phyloP scores from a whole-genome alignment of 2,797 vertebrate genomes.

The Psittacula echo region DNA sequence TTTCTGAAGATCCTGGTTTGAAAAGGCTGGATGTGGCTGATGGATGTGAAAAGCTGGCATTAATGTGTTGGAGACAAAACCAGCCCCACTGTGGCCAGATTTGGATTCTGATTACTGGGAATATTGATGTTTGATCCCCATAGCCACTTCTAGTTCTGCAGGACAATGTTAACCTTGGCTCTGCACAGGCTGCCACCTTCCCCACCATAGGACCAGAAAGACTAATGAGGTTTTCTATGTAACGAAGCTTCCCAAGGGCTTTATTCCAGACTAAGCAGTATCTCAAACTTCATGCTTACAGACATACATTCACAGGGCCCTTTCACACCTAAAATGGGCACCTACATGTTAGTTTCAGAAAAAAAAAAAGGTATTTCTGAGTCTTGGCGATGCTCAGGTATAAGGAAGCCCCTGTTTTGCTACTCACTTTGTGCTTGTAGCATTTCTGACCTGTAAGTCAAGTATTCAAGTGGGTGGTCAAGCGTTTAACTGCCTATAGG shows the following conservation, averaged over 20 bases:
- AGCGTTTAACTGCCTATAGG: not conserved
- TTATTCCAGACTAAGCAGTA: not conserved
- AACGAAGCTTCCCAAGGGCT: not conserved
- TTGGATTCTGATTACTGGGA: not conserved
- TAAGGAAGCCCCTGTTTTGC: not conserved
- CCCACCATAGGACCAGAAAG: not conserved
- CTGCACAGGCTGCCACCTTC: not conserved
- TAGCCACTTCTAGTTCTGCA: not conserved
- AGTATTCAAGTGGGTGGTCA: not conserved
- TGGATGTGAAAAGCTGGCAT: not conserved
- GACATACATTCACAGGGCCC: not conserved
- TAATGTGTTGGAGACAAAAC: not conserved
- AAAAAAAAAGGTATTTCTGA: not conserved
- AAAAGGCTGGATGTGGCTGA: not conserved
- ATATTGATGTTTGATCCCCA: not conserved
- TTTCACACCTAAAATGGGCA: not conserved
- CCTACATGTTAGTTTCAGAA: not conserved
- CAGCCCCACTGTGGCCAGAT: not conserved
- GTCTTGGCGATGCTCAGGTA: not conserved
- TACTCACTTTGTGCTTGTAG: not conserved
- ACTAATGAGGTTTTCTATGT: not conserved
- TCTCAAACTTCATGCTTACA: not conserved
- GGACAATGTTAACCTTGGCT: not conserved
- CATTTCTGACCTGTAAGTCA: not conserved
- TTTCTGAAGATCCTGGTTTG: constrained; percentile 10